Percentiles rank a stretch among this genome's conserved stretches.
phyloP scores from a whole-genome alignment of 2,888 invertebrate species.

The Empis livida region DNA sequence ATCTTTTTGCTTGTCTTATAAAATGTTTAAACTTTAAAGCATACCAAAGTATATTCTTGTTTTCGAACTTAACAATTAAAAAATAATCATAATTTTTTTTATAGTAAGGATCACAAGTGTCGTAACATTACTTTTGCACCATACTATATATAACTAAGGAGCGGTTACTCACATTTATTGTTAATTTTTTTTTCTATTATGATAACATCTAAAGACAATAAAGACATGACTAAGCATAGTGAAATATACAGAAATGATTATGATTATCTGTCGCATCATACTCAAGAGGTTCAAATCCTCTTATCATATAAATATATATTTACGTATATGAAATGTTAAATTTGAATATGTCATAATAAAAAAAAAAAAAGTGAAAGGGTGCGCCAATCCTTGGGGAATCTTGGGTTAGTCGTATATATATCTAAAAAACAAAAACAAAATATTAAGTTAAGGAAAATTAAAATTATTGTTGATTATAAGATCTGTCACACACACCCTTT shows the following conservation, averaged over 20 bases:
- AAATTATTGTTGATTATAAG: background rate
- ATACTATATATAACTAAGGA: background rate
- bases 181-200: background rate
- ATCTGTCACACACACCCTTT: background rate
- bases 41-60: no score
- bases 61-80: no score
- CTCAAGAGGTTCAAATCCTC: conserved; percentile 1
- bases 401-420: background rate
- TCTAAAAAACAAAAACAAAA: background rate
- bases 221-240: conserved; percentile 1
- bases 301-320: background rate
- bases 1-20: no score
- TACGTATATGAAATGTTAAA: background rate
- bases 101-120: no score
- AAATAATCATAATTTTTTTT: no score
- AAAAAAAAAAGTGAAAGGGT: background rate
- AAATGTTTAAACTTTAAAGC: no score
- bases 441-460: background rate
- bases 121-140: no score
- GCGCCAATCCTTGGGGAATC: conserved; percentile 1
- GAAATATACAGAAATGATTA: background rate
- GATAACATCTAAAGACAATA: background rate
- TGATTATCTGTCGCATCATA: background rate
- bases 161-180: background rate
- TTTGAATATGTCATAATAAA: background rate